A percentile compares a stretch with the other conserved stretches of the same genome.
These are phyloP conservation scores for Pygmarrhopalites habei DNA, from an alignment of 1,140 invertebrate genomes.

Conservation along the genomic window DNA sequence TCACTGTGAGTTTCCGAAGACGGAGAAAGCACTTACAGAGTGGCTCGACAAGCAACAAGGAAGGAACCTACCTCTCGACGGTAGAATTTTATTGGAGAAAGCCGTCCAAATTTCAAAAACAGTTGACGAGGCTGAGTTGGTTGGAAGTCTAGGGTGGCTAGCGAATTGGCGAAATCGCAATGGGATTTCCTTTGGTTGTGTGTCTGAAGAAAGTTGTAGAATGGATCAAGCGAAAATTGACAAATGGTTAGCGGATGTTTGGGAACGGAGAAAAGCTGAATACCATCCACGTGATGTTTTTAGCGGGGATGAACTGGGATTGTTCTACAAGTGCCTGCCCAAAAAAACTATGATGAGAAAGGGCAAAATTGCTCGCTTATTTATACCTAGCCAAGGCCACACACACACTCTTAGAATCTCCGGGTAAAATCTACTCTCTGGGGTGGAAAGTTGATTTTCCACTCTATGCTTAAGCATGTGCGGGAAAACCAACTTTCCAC, in stretches of 20 bases:
- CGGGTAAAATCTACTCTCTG: no score
- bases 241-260: constrained; percentile 1
- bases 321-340: constrained; percentile 16
- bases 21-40: not conserved
- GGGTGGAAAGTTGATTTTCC: no score
- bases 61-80: not conserved
- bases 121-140: not conserved
- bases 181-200: not conserved
- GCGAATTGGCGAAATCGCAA: not conserved
- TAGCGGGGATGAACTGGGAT: constrained; percentile 10
- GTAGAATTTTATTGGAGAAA: not conserved
- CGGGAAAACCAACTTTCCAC: no score
- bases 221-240: not conserved
- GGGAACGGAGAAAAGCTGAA: not conserved
- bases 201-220: not conserved
- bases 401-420: no score
- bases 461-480: no score
- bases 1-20: not conserved
- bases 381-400: no score
- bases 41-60: not conserved
- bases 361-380: no score
- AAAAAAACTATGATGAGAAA: not conserved
- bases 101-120: not conserved
- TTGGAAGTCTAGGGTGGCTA: constrained; percentile 3
- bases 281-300: constrained; percentile 16